phyloP scores from a whole-genome alignment of 2,888 invertebrate genomes.

The Hyles lineata region DNA sequence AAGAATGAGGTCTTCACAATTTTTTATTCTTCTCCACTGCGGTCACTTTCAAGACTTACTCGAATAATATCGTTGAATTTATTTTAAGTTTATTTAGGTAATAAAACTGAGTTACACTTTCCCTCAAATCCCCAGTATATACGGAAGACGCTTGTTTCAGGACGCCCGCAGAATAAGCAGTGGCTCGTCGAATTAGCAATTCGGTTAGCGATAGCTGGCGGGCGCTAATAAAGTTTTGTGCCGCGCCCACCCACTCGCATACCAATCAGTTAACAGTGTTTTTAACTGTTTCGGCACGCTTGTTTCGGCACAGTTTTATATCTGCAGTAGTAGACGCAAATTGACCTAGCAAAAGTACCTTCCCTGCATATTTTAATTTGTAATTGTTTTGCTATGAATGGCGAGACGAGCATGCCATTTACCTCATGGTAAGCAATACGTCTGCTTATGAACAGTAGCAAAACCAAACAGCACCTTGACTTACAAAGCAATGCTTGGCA shows the following conservation, averaged over 20 bases:
- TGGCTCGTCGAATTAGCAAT: conserved; percentile 31
- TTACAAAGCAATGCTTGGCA: too few species aligned
- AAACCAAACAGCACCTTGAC: too few species aligned
- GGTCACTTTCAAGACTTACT: too few species aligned
- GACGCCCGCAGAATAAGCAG: conserved; percentile 30
- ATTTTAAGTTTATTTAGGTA: not conserved
- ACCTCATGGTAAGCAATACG: too few species aligned
- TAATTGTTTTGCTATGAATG: too few species aligned
- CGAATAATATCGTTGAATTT: too few species aligned
- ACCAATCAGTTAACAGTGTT: conserved; percentile 27
- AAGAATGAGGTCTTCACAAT: too few species aligned
- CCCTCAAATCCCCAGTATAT: not conserved
- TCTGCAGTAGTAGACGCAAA: not conserved
- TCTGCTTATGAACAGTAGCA: too few species aligned
- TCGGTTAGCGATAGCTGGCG: conserved; percentile 27
- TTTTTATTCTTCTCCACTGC: too few species aligned
- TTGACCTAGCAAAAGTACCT: not conserved
- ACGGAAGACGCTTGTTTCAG: conserved; percentile 3
- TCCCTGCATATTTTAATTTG: not conserved
- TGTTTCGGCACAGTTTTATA: not conserved
- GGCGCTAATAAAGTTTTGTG: conserved; percentile 33
- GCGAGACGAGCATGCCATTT: too few species aligned
- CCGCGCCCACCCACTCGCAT: conserved; percentile 22
- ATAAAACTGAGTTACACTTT: not conserved
- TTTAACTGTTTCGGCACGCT: not conserved